Percentiles rank a stretch among this genome's conserved stretches.
These are phyloP conservation scores for Hippocampus mohnikei DNA, from an alignment of 2,113 vertebrate species.

Conservation along the genomic window DNA sequence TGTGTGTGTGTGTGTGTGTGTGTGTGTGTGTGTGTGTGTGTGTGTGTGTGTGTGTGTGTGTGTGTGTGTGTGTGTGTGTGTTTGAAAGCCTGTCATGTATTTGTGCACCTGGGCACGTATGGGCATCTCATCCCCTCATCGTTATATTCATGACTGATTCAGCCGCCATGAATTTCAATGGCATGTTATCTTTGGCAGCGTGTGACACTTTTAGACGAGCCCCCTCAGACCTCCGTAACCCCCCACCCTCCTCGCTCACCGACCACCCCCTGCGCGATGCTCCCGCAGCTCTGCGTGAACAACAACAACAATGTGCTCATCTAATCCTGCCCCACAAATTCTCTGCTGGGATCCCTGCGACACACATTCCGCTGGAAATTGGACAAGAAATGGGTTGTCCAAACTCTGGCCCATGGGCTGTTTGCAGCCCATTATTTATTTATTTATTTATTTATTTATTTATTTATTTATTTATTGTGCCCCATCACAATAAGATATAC, in stretches of 20 bases:
- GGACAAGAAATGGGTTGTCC: not conserved
- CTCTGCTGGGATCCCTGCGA: not conserved
- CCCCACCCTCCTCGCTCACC: not conserved
- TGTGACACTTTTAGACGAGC: constrained; percentile 5
- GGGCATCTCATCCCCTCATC: constrained; percentile 10
- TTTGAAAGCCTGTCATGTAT: not conserved
- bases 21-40: no score
- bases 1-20: not conserved
- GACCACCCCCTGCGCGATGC: not conserved
- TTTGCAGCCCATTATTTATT: not conserved
- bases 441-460: not conserved
- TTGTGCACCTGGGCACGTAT: not conserved
- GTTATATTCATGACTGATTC: constrained; percentile 12
- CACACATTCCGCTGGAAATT: not conserved
- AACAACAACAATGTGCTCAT: not conserved
- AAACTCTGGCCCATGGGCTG: not conserved
- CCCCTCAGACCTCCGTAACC: not conserved
- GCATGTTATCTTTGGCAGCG: constrained; percentile 12
- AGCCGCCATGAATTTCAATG: constrained; percentile 13
- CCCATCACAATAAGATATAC: no score
- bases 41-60: not conserved
- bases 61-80: no score
- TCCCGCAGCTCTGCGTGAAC: not conserved
- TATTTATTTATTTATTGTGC: not conserved
- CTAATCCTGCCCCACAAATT: not conserved